Evolutionary conservation across 2,888 invertebrate species (phyloP).

Genomic region (Halictus quadricinctus): DNA sequence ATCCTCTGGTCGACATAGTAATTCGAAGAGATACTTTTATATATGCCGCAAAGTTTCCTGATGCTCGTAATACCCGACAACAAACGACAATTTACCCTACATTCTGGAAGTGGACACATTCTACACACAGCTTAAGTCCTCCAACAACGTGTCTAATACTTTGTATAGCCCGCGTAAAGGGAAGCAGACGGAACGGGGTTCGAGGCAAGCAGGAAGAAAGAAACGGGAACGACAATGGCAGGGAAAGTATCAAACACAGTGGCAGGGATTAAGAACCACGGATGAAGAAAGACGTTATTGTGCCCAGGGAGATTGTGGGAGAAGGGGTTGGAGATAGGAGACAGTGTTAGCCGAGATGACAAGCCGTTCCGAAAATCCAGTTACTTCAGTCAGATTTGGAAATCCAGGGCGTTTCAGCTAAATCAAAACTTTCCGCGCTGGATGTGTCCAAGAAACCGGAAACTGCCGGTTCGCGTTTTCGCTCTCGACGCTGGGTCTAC

Average conservation of each 20-base stretch:
- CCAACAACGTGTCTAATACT: not conserved
- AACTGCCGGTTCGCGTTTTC: constrained; percentile 45
- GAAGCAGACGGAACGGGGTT: not conserved
- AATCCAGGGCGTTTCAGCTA: constrained; percentile 55
- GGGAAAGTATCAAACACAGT: not conserved
- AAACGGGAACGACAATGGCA: not conserved
- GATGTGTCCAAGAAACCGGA: constrained; percentile 69
- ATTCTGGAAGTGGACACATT: not conserved
- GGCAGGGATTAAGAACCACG: constrained; percentile 31
- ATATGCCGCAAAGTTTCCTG: not conserved
- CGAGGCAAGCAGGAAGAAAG: not conserved
- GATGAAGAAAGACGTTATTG: constrained; percentile 44
- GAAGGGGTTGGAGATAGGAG: constrained; percentile 20
- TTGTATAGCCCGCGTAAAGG: not conserved
- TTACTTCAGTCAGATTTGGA: constrained; percentile 39
- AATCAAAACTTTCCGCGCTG: constrained; percentile 70
- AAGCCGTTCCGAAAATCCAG: constrained; percentile 61
- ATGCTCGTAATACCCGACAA: not conserved
- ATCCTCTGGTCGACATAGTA: not conserved
- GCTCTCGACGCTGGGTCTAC: constrained; percentile 10
- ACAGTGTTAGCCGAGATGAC: constrained; percentile 51
- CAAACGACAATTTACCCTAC: not conserved
- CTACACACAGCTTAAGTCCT: not conserved
- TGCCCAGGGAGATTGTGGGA: constrained; percentile 9
- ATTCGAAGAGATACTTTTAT: not conserved